These are phyloP conservation scores for Clivina fossor DNA, from an alignment of 2,888 invertebrate genomes.

Conservation along the genomic window DNA sequence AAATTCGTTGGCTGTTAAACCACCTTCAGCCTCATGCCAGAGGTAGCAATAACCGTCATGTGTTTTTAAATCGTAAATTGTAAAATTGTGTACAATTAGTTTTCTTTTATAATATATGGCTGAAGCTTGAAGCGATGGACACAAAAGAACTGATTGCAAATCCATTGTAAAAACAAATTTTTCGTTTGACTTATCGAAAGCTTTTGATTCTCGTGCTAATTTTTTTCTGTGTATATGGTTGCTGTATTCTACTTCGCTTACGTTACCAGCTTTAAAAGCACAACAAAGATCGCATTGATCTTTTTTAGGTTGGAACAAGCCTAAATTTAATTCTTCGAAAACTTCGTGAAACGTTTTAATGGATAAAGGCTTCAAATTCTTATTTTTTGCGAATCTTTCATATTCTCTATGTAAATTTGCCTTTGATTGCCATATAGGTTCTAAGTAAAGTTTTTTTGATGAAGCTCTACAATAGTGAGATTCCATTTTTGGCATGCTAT, in stretches of 20 bases:
- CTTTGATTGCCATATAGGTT: constrained; percentile 35
- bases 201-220: constrained; percentile 30
- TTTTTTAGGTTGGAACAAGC: constrained; percentile 41
- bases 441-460: constrained; percentile 39
- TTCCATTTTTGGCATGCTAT: constrained; percentile 40
- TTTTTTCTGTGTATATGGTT: constrained; percentile 30
- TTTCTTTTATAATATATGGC: constrained; percentile 41
- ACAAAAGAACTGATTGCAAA: constrained; percentile 36
- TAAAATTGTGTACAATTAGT: constrained; percentile 41
- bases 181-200: constrained; percentile 29
- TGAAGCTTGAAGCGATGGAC: constrained; percentile 34
- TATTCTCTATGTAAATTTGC: constrained; percentile 36
- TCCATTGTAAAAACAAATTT: constrained; percentile 35
- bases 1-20: constrained; percentile 29
- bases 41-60: constrained; percentile 40
- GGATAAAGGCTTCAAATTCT: constrained; percentile 29
- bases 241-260: constrained; percentile 28
- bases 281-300: constrained; percentile 38
- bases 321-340: constrained; percentile 38
- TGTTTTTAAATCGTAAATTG: constrained; percentile 40
- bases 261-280: constrained; percentile 18
- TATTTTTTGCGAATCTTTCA: constrained; percentile 34
- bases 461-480: constrained; percentile 41
- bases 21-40: constrained; percentile 41
- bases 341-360: constrained; percentile 38